Percentiles rank a stretch among this genome's conserved stretches.
Evolutionary conservation across 2,113 vertebrate species (phyloP).

Genomic region (Grammomys dolichurus): DNA sequence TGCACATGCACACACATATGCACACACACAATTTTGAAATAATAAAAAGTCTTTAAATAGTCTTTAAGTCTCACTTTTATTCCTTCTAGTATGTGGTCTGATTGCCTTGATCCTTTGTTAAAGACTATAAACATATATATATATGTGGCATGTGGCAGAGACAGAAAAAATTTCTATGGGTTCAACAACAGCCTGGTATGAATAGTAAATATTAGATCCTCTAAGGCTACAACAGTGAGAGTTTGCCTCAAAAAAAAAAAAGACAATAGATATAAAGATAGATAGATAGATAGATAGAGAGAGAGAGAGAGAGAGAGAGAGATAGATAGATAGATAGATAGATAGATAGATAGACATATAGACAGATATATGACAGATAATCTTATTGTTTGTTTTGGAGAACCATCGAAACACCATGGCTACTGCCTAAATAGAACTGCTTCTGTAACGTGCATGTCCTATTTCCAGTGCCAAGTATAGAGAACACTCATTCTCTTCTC

Average conservation of each 20-base stretch:
- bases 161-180: background rate
- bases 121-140: constrained; percentile 63
- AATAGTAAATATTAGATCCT: background rate
- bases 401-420: background rate
- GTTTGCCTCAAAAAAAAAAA: background rate
- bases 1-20: background rate
- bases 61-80: constrained; percentile 82
- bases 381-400: background rate
- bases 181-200: background rate
- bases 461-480: background rate
- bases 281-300: background rate
- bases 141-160: background rate
- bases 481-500: background rate
- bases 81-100: constrained; percentile 79
- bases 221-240: background rate
- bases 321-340: background rate
- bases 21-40: background rate
- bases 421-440: background rate
- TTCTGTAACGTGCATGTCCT: background rate
- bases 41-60: constrained; percentile 72
- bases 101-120: constrained; percentile 79
- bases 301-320: background rate
- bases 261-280: background rate
- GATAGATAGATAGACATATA: background rate
- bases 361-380: background rate